Conservation (phyloP, 2,888 invertebrate genomes). For the Drosophila tanythrix region DNA sequence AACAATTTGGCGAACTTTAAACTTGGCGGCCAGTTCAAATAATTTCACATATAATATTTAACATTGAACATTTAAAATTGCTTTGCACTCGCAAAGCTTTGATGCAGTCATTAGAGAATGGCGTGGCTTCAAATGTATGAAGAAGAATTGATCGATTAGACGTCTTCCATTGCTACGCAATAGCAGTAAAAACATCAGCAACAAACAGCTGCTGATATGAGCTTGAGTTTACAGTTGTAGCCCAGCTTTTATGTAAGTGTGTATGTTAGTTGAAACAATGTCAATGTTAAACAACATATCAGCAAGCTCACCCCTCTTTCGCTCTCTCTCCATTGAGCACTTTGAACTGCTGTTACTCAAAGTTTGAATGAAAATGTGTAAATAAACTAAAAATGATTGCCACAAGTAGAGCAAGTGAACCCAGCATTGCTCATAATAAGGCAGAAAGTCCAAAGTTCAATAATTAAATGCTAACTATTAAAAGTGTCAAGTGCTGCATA, state of each 20-base stretch:
- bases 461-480: conserved; percentile 12
- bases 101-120: conserved; percentile 27
- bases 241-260: background rate
- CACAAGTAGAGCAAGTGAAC: conserved; percentile 34
- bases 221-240: conserved; percentile 2
- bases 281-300: conserved; percentile 37
- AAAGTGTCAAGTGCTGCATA: conserved; percentile 7
- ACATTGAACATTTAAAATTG: conserved; percentile 17
- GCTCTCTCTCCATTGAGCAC: background rate
- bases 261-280: conserved; percentile 22
- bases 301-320: background rate
- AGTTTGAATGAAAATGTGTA: conserved; percentile 27
- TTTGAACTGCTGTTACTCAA: conserved; percentile 13
- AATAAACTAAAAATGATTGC: conserved; percentile 11
- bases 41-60: conserved; percentile 25
- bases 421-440: conserved; percentile 34
- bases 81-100: conserved; percentile 59
- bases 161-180: conserved; percentile 3
- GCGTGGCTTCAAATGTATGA: background rate
- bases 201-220: conserved; percentile 37
- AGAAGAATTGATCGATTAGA: background rate
- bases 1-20: background rate
- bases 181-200: background rate
- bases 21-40: conserved; percentile 43
- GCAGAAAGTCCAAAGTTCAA: conserved; percentile 50